Evolutionary conservation across 2,113 vertebrate genomes (phyloP).

Genomic region (Struthio camelus): DNA sequence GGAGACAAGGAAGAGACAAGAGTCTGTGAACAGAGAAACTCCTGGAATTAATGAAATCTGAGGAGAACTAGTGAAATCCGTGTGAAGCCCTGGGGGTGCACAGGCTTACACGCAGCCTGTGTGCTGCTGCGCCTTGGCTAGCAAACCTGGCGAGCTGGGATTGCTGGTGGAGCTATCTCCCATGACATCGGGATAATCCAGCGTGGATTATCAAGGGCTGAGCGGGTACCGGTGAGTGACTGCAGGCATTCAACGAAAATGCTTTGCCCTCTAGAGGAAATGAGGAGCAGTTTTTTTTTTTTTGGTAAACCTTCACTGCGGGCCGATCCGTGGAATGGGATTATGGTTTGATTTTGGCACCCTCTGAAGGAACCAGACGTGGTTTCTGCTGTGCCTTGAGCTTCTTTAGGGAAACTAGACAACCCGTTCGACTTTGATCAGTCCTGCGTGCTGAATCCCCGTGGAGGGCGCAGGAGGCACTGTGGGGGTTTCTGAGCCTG

Average conservation of each 20-base stretch:
- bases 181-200: not conserved
- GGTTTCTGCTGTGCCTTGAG: not conserved
- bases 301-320: accelerated
- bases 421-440: not conserved
- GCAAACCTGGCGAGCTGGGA: not conserved
- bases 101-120: not conserved
- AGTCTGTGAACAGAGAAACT: not conserved
- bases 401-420: not conserved
- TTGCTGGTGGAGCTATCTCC: not conserved
- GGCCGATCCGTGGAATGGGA: not conserved
- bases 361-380: not conserved
- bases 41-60: not conserved
- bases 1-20: not conserved
- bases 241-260: not conserved
- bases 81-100: not conserved
- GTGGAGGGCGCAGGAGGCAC: no score
- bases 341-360: not conserved
- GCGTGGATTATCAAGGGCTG: not conserved
- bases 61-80: not conserved
- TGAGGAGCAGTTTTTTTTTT: not conserved
- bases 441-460: not conserved
- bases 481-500: not conserved
- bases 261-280: slow-evolving; percentile 62
- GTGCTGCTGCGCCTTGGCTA: not conserved
- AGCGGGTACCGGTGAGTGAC: accelerated